These are phyloP conservation scores for Chaunax sp. DNA, from an alignment of 2,797 vertebrate genomes.

Conservation along the genomic window DNA sequence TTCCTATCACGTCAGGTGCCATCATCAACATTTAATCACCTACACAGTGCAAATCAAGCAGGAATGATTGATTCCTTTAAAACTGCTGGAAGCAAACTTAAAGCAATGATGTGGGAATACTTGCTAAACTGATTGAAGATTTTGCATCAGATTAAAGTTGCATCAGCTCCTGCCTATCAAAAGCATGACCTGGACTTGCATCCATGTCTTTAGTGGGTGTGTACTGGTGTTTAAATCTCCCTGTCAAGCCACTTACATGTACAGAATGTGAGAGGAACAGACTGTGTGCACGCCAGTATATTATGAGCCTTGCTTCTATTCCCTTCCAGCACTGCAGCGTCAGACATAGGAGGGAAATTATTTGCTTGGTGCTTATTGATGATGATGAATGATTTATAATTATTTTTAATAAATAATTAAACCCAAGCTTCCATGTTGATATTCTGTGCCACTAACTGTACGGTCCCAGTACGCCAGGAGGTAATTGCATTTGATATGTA, in stretches of 20 bases:
- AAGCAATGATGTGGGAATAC: constrained; percentile 47
- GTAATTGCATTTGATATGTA: constrained; percentile 4
- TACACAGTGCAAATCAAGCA: constrained; percentile 33
- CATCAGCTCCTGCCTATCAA: constrained; percentile 63
- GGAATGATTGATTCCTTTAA: constrained; percentile 44
- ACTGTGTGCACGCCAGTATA: constrained; percentile 56
- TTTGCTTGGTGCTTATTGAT: constrained; percentile 72
- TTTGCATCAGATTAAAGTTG: constrained; percentile 74
- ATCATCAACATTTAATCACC: constrained; percentile 33
- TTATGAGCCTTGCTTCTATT: constrained; percentile 51
- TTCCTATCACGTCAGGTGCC: constrained; percentile 26
- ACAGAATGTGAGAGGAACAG: constrained; percentile 73
- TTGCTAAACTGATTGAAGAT: constrained; percentile 54
- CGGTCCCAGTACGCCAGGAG: background rate
- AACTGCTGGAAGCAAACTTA: constrained; percentile 51
- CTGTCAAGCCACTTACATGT: constrained; percentile 58
- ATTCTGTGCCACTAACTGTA: constrained; percentile 45
- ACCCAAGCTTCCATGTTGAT: constrained; percentile 61
- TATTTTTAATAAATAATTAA: constrained; percentile 76
- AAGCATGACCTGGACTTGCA: constrained; percentile 56
- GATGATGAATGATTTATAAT: constrained; percentile 73
- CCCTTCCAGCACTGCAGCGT: constrained; percentile 52
- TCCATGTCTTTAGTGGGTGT: constrained; percentile 60
- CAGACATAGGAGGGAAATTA: constrained; percentile 44
- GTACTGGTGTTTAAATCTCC: constrained; percentile 55